phyloP scores from a whole-genome alignment of 2,888 invertebrate genomes.

The Hirudinaria manillensis region DNA sequence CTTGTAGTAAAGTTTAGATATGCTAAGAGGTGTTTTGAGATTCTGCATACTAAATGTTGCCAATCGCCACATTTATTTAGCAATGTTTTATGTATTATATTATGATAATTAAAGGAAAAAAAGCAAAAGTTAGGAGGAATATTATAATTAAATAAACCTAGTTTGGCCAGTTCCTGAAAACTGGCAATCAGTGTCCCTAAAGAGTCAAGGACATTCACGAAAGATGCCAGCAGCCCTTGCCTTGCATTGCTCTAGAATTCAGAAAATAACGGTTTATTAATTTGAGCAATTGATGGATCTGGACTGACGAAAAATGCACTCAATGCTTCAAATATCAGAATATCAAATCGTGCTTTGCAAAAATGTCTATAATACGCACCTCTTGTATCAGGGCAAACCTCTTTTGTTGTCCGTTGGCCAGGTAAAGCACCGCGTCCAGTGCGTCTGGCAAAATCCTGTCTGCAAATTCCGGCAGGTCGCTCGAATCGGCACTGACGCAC shows the following conservation, averaged over 20 bases:
- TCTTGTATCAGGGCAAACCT: too few relatives aligned
- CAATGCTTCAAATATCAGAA: too few relatives aligned
- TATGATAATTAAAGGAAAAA: too few relatives aligned
- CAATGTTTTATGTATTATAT: too few relatives aligned
- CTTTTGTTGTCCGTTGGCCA: background rate
- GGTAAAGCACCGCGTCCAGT: background rate
- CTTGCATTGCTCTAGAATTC: constrained; percentile 38
- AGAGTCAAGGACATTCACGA: constrained; percentile 44
- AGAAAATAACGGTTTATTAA: background rate
- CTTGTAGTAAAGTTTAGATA: background rate
- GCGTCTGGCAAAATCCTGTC: too few relatives aligned
- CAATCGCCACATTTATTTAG: too few relatives aligned
- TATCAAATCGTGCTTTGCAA: background rate
- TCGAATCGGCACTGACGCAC: background rate
- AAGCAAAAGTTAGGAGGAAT: too few relatives aligned
- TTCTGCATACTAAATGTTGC: too few relatives aligned
- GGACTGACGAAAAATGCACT: too few relatives aligned
- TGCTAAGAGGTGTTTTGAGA: background rate
- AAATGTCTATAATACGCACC: too few relatives aligned
- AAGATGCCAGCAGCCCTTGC: constrained; percentile 40
- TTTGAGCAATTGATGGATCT: too few relatives aligned
- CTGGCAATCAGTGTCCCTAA: constrained; percentile 39
- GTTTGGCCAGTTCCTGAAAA: constrained; percentile 17
- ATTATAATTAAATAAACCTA: background rate
- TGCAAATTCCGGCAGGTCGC: too few relatives aligned